These are phyloP conservation scores for Drosophila ironensis DNA, from an alignment of 1,140 invertebrate species.

Conservation along the genomic window DNA sequence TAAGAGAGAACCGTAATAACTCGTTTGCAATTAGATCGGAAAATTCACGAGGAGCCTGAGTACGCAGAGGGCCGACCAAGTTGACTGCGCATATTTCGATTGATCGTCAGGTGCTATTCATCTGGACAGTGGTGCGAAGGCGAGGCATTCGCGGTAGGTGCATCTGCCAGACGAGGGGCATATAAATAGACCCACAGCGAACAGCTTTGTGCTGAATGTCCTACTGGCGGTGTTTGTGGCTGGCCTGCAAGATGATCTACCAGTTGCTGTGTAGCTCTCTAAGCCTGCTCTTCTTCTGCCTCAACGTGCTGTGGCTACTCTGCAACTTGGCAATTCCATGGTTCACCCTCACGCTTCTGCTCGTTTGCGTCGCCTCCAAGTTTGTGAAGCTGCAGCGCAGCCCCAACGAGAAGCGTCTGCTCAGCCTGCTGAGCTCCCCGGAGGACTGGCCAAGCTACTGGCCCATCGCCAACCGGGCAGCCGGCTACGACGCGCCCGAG, in stretches of 20 bases:
- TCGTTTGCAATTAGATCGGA: too few species aligned
- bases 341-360: conserved; percentile 66
- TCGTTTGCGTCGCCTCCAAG: conserved; percentile 76
- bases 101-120: too few species aligned
- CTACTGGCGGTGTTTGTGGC: conserved; percentile 68
- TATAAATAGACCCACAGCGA: conserved; percentile 48
- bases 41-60: too few species aligned
- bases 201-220: conserved; percentile 66
- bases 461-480: conserved; percentile 77
- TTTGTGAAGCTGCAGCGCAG: conserved; percentile 75
- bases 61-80: too few species aligned
- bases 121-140: too few species aligned
- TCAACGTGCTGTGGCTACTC: conserved; percentile 77
- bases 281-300: conserved; percentile 72
- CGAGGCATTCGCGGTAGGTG: conserved; percentile 61
- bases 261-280: conserved; percentile 69
- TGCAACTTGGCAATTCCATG: conserved; percentile 80
- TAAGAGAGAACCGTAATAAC: too few species aligned
- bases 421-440: conserved; percentile 52
- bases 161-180: conserved; percentile 14
- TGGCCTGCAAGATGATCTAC: conserved; percentile 77
- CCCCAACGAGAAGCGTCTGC: conserved; percentile 71
- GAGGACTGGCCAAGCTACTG: conserved; percentile 72
- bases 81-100: too few species aligned
- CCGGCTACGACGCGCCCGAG: conserved; percentile 79